phyloP scores from a whole-genome alignment of 1,140 invertebrate species.

The Akabosia matsudoensis region DNA sequence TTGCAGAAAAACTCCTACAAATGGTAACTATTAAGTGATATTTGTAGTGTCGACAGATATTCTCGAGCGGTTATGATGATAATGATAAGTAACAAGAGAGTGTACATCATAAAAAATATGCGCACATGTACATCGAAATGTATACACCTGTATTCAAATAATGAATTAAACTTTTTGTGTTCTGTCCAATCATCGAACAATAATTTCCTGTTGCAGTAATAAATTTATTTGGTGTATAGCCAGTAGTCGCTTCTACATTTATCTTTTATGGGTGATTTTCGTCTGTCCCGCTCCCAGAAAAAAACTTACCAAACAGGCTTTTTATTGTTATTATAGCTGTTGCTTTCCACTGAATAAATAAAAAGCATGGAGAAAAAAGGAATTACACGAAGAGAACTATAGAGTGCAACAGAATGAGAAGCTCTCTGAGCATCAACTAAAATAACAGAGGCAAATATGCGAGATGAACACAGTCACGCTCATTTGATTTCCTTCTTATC shows the following conservation, averaged over 20 bases:
- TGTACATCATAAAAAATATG: background rate
- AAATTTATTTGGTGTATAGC: background rate
- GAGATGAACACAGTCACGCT: background rate
- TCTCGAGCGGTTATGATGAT: too few species aligned
- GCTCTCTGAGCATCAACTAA: background rate
- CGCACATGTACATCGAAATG: too few species aligned
- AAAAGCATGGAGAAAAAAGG: too few species aligned
- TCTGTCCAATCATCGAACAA: background rate
- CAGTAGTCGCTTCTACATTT: background rate
- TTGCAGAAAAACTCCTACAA: too few species aligned
- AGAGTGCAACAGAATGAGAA: too few species aligned
- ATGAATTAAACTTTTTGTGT: too few species aligned
- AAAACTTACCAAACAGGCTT: constrained; percentile 7
- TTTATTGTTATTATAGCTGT: background rate
- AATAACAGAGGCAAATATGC: background rate
- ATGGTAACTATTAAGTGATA: too few species aligned
- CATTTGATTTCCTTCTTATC: constrained; percentile 7
- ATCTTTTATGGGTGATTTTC: background rate
- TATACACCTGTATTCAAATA: too few species aligned
- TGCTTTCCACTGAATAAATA: too few species aligned
- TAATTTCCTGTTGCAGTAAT: constrained; percentile 1
- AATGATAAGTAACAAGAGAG: too few species aligned
- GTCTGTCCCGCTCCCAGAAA: background rate
- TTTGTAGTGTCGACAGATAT: too few species aligned
- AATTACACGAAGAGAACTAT: too few species aligned